These are phyloP conservation scores for Phacellophora camtschatica DNA, from an alignment of 30 jellyfish, hydroid and myxozoan species.

Conservation along the genomic window DNA sequence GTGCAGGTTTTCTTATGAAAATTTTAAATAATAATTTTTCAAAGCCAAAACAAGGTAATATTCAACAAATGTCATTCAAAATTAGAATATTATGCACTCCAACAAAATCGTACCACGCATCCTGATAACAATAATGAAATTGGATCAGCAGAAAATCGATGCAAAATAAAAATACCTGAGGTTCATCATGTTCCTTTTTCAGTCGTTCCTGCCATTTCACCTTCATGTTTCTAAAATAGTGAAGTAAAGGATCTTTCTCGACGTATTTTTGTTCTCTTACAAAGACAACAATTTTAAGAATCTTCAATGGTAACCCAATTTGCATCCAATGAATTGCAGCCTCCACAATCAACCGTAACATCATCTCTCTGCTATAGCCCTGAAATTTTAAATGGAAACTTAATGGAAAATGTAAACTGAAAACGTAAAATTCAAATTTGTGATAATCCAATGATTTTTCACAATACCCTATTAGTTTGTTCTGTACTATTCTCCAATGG, in stretches of 20 bases:
- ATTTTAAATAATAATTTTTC: too few species aligned
- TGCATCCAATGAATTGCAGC: conserved; percentile 85
- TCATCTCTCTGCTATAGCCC: conserved; percentile 62
- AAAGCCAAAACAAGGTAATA: too few species aligned
- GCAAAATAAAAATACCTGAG: background rate
- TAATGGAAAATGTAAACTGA: too few species aligned
- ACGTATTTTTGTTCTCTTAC: background rate
- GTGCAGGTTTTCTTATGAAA: too few species aligned
- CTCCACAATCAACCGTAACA: conserved; percentile 62
- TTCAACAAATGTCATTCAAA: too few species aligned
- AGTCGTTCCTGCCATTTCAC: conserved; percentile 5
- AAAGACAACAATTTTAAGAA: conserved; percentile 58
- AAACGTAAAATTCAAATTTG: too few species aligned
- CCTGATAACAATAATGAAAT: background rate
- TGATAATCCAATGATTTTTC: too few species aligned
- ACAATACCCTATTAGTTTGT: too few species aligned
- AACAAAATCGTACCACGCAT: background rate
- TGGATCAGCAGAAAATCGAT: background rate
- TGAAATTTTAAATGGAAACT: too few species aligned
- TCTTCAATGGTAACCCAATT: conserved; percentile 67
- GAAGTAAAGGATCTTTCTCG: conserved; percentile 27
- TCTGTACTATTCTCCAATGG: too few species aligned
- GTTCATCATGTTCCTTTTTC: conserved; percentile 11
- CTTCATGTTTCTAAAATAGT: conserved; percentile 17
- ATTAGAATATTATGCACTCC: too few species aligned